Conservation (phyloP, 2,113 vertebrate genomes). For the Trochalopteron elliotii region DNA sequence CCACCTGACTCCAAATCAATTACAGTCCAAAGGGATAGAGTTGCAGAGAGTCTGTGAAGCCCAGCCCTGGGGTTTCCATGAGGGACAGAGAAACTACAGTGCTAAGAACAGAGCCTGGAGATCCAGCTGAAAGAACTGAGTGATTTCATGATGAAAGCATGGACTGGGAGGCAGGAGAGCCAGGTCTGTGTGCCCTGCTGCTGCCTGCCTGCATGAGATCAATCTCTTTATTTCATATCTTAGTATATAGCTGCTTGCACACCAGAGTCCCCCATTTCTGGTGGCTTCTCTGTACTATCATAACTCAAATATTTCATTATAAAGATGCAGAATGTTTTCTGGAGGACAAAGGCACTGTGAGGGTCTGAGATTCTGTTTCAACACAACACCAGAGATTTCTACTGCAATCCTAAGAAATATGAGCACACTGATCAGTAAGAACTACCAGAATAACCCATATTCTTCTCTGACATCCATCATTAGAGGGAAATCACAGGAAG, state of each 20-base stretch:
- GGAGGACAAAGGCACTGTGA: neutral
- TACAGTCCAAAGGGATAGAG: constrained; percentile 60
- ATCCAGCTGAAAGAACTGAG: constrained; percentile 45
- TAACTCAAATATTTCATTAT: neutral
- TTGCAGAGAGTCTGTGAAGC: constrained; percentile 56
- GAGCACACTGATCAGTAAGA: neutral
- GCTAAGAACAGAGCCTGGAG: constrained; percentile 24
- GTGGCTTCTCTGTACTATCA: neutral
- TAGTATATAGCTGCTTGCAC: neutral
- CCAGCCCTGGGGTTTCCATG: constrained; percentile 48
- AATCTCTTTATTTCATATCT: neutral
- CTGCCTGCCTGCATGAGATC: neutral
- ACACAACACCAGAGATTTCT: neutral
- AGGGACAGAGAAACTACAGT: constrained; percentile 55
- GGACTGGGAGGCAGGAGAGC: constrained; percentile 3
- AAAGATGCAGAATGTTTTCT: constrained; percentile 1
- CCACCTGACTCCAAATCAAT: constrained; percentile 67
- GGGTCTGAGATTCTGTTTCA: neutral
- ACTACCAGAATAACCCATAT: neutral
- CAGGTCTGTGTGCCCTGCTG: neutral
- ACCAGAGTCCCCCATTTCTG: neutral
- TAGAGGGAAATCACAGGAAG: constrained; percentile 2
- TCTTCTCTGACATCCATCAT: neutral
- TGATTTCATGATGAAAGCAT: constrained; percentile 43
- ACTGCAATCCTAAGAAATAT: neutral